Evolutionary conservation across 2,888 invertebrate genomes (phyloP).

Genomic region (Gandaritis pyraliata): DNA sequence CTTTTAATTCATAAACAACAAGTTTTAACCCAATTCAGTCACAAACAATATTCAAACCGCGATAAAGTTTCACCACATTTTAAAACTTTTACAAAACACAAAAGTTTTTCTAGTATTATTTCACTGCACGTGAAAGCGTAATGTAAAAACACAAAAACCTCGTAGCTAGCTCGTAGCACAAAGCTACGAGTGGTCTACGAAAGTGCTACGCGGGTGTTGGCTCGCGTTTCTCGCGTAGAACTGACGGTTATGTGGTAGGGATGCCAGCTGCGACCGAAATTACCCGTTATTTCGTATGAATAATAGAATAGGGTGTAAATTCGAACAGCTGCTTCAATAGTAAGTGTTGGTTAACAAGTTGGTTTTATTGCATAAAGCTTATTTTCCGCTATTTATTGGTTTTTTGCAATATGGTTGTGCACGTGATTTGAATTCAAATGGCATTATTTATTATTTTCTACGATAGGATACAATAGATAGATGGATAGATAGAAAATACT

Average conservation of each 20-base stretch:
- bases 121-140: slow-evolving; percentile 45
- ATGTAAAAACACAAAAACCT: slow-evolving; percentile 41
- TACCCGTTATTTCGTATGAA: slow-evolving; percentile 56
- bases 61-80: slow-evolving; percentile 26
- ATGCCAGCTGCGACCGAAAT: slow-evolving; percentile 60
- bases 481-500: too few relatives aligned
- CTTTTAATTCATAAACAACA: slow-evolving; percentile 18
- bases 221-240: slow-evolving; percentile 50
- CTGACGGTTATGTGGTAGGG: slow-evolving; percentile 55
- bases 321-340: slow-evolving; percentile 46
- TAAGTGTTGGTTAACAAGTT: slow-evolving; percentile 41
- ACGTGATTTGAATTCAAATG: background rate
- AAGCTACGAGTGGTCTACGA: slow-evolving; percentile 51
- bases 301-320: slow-evolving; percentile 49
- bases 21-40: background rate
- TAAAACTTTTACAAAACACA: slow-evolving; percentile 5
- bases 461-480: too few relatives aligned
- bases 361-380: slow-evolving; percentile 33
- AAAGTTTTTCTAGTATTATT: slow-evolving; percentile 28
- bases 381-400: background rate
- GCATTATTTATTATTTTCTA: too few relatives aligned
- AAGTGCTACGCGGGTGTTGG: slow-evolving; percentile 60
- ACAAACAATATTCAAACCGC: slow-evolving; percentile 5
- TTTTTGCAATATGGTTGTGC: slow-evolving; percentile 1
- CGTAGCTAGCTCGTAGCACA: slow-evolving; percentile 50